These are phyloP conservation scores for Holothuria glaberrima DNA, from an alignment of 35 echinoderm and acorn worm genomes.

Conservation along the genomic window DNA sequence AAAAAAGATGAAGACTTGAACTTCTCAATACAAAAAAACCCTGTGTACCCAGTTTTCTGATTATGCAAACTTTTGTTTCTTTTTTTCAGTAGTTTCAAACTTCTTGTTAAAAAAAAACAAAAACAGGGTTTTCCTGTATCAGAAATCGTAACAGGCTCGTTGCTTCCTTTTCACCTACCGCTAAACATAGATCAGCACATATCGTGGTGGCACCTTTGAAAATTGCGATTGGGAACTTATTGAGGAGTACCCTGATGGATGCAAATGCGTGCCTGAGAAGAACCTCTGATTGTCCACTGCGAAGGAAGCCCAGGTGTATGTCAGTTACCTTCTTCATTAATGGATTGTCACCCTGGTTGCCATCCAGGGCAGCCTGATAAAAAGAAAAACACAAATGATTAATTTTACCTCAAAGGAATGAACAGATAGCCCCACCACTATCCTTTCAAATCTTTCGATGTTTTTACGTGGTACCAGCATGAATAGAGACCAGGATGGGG, in stretches of 20 bases:
- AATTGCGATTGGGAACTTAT: conserved; percentile 87
- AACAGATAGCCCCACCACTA: no score
- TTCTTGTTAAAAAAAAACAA: no score
- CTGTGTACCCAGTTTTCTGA: no score
- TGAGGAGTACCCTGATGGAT: conserved; percentile 77
- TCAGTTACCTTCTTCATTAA: conserved; percentile 95
- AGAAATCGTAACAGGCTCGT: no score
- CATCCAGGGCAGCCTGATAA: conserved; percentile 75
- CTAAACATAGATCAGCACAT: conserved; percentile 92
- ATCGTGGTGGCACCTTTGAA: conserved; percentile 90
- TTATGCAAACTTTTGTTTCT: no score
- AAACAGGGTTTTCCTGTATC: no score
- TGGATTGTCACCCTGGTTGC: conserved; percentile 88
- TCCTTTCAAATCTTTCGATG: no score
- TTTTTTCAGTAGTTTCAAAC: no score
- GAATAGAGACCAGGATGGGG: background rate
- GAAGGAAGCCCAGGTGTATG: conserved; percentile 78
- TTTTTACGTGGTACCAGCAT: no score
- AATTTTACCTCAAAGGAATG: background rate
- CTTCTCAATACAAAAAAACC: no score
- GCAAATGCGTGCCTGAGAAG: conserved; percentile 84
- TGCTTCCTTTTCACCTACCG: conserved; percentile 58
- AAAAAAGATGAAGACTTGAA: no score
- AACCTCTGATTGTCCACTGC: conserved; percentile 83
- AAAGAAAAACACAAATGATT: background rate